phyloP scores from a whole-genome alignment of 37 sponge, comb jelly and placozoan genomes.

The Crambe crambe region DNA sequence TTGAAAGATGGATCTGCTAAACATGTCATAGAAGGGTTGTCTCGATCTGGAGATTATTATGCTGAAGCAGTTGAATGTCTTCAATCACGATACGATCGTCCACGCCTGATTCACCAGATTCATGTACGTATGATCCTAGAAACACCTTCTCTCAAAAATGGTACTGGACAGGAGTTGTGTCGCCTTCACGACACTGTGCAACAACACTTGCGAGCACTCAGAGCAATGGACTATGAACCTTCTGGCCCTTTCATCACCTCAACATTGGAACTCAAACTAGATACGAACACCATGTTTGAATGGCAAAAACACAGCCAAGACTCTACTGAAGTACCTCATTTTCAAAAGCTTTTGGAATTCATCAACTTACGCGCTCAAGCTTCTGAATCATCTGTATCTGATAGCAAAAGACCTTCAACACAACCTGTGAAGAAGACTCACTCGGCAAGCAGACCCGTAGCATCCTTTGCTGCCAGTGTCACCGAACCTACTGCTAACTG shows the following conservation, averaged over 20 bases:
- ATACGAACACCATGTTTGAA: conserved; percentile 30
- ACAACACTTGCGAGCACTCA: neutral
- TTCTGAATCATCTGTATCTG: neutral
- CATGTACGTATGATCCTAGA: conserved; percentile 22
- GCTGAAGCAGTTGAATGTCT: conserved; percentile 15
- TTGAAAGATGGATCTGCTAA: neutral
- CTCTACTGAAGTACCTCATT: conserved; percentile 13
- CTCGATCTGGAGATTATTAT: neutral
- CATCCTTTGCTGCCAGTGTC: neutral
- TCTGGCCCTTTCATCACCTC: neutral
- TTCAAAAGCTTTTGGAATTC: neutral
- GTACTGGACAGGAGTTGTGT: neutral
- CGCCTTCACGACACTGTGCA: neutral
- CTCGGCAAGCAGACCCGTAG: neutral
- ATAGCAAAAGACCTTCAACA: neutral
- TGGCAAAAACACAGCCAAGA: conserved; percentile 36
- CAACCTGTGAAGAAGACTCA: neutral
- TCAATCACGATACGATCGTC: conserved; percentile 18
- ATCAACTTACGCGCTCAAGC: neutral
- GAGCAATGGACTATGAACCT: neutral
- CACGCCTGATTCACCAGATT: conserved; percentile 18
- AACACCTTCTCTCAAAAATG: neutral
- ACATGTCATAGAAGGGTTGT: neutral
- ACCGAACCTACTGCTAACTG: conserved; percentile 6
- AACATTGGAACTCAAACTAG: neutral